Evolutionary conservation across 2,113 vertebrate genomes (phyloP), one percentile per base, ranked within the genome.

Genomic region (Corythornis cristatus): DNA sequence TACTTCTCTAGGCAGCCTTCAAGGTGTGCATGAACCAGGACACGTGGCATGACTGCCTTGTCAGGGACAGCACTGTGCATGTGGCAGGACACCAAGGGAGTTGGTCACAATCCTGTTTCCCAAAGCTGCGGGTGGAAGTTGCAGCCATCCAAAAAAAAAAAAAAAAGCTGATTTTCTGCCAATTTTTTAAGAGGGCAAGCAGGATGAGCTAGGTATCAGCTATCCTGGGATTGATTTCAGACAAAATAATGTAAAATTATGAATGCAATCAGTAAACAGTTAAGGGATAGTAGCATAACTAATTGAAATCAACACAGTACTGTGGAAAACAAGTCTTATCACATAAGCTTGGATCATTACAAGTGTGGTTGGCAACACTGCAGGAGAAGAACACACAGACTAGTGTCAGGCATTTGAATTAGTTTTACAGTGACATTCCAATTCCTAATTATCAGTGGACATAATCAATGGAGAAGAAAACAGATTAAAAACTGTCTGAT

Each of bases 391-490:
- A 68, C 3, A 75, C 9, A 10, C 50, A 45, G 37, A 68, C 25
- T 84, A 78, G 42, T 57, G 48, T 84, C 65, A 57, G 33, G 61
- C 76, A 93, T 53, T 90, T 93, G 43, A 83, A 79, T 89, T 89
- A 92, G 74, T 90, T 92, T 86, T 88, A 94, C 53, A 54, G 23
- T 83, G 85, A 66, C 75, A 80, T 88, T 95, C 58, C 77, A 94
- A 92, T 78, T 95, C 92, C 94, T 86, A 95, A 93, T 93, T 88
- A 94, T 89, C 86, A 79, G 77, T 48, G 42, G 60, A 80, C 56
- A 7, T 80, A 77, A 94, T 93, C 87, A 92, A 91, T 40, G 61
- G 42, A 64, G 43, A 86, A 90, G 46, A 88, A 90, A 95, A 80
- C n/a, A 85, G 60, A 90, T 90, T 80, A 74, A 95, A 86, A 90